A percentile compares a stretch with the other conserved stretches of the same genome.
phyloP scores from a whole-genome alignment of 2,113 vertebrate genomes.

The Aspidoscelis tigris region DNA sequence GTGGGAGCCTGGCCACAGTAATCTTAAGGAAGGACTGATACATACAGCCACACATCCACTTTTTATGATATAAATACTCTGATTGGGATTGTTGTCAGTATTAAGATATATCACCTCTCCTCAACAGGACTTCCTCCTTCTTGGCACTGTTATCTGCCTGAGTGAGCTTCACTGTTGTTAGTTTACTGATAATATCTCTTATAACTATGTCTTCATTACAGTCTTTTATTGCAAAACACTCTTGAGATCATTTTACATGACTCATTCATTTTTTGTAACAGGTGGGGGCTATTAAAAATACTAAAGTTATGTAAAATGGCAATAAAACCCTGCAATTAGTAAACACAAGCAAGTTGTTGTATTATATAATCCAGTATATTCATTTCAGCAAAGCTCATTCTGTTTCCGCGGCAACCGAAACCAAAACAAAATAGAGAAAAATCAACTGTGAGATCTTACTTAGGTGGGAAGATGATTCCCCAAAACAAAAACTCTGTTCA shows the following conservation, averaged over 20 bases:
- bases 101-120: too few relatives aligned
- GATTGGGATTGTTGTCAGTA: too few relatives aligned
- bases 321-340: constrained; percentile 68
- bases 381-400: constrained; percentile 72
- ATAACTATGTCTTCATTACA: too few relatives aligned
- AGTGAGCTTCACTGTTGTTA: too few relatives aligned
- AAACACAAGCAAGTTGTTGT: constrained; percentile 70
- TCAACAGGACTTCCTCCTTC: too few relatives aligned
- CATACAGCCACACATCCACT: too few relatives aligned
- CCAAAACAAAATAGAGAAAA: constrained; percentile 61
- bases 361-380: constrained; percentile 66
- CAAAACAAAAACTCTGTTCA: constrained; percentile 47
- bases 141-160: too few relatives aligned
- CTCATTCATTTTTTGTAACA: constrained; percentile 17
- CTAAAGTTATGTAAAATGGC: constrained; percentile 72
- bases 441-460: constrained; percentile 74
- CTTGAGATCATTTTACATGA: constrained; percentile 7
- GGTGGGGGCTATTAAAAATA: constrained; percentile 65
- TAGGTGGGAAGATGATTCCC: constrained; percentile 70
- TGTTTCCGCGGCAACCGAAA: constrained; percentile 79
- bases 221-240: background rate
- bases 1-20: too few relatives aligned
- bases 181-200: too few relatives aligned
- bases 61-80: too few relatives aligned
- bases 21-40: too few relatives aligned